Conservation (phyloP, 2,797 vertebrate species). For the Carapus acus region DNA sequence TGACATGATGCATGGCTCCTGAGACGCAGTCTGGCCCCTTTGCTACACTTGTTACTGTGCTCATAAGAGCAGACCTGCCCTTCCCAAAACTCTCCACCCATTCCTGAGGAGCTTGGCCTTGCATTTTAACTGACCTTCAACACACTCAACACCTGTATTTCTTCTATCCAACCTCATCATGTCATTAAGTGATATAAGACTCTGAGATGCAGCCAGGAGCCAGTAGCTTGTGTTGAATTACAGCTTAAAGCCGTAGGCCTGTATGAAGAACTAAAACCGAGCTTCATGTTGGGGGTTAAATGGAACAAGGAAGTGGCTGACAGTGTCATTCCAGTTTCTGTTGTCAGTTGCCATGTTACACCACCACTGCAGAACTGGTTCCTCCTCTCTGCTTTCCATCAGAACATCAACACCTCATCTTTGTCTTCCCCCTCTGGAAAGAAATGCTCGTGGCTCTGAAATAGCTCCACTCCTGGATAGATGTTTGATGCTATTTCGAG, state of each 20-base stretch:
- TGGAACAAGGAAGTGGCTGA: constrained; percentile 63
- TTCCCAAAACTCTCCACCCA: constrained; percentile 35
- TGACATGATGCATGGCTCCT: constrained; percentile 70
- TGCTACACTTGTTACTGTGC: constrained; percentile 48
- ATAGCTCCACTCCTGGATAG: neutral
- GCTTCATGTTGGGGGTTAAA: constrained; percentile 40
- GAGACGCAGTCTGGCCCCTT: constrained; percentile 61
- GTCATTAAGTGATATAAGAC: neutral
- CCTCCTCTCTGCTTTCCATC: constrained; percentile 64
- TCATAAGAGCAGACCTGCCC: constrained; percentile 39
- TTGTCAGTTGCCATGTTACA: constrained; percentile 66
- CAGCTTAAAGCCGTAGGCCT: neutral
- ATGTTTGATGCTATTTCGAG: constrained; percentile 10
- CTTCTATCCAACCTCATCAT: neutral
- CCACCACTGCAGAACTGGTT: constrained; percentile 64
- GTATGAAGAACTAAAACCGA: constrained; percentile 19
- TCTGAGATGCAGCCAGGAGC: neutral
- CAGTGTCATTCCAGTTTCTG: constrained; percentile 64
- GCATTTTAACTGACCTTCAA: constrained; percentile 15
- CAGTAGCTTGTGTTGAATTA: constrained; percentile 8
- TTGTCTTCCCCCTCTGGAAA: constrained; percentile 28
- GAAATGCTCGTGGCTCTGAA: constrained; percentile 16
- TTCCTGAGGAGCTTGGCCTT: constrained; percentile 23
- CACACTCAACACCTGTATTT: neutral
- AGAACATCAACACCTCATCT: constrained; percentile 56